phyloP scores from a whole-genome alignment of 2,113 vertebrate species.

The Amphilophus citrinellus region DNA sequence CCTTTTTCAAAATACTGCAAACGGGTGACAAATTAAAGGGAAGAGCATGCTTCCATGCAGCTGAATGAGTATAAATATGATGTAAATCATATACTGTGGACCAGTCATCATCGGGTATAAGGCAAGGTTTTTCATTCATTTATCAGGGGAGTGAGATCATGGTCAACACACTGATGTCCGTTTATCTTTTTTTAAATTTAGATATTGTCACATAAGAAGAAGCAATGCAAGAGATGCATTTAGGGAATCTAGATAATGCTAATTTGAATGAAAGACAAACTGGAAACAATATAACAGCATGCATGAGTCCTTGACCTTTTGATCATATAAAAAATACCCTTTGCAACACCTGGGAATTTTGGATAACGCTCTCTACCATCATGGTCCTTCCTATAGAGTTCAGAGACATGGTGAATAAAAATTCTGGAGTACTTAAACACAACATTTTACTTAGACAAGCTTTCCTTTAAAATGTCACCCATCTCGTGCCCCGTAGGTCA shows the following conservation, averaged over 20 bases:
- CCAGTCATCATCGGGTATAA: neutral
- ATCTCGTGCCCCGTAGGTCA: neutral
- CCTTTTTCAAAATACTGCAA: conserved; percentile 30
- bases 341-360: neutral
- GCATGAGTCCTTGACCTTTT: neutral
- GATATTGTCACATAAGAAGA: neutral
- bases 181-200: neutral
- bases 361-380: neutral
- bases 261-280: neutral
- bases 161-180: neutral
- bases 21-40: conserved; percentile 30
- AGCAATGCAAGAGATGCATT: neutral
- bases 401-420: neutral
- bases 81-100: neutral
- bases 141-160: neutral
- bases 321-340: neutral
- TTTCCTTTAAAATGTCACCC: no score
- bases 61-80: neutral
- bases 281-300: neutral
- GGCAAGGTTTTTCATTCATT: neutral
- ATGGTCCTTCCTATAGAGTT: neutral
- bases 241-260: neutral
- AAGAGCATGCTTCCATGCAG: neutral
- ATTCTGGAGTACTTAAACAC: neutral
- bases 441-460: no score